Percentiles rank a stretch among this genome's conserved stretches.
phyloP scores from a whole-genome alignment of 2,888 invertebrate species.

The Crepidodera aurea region DNA sequence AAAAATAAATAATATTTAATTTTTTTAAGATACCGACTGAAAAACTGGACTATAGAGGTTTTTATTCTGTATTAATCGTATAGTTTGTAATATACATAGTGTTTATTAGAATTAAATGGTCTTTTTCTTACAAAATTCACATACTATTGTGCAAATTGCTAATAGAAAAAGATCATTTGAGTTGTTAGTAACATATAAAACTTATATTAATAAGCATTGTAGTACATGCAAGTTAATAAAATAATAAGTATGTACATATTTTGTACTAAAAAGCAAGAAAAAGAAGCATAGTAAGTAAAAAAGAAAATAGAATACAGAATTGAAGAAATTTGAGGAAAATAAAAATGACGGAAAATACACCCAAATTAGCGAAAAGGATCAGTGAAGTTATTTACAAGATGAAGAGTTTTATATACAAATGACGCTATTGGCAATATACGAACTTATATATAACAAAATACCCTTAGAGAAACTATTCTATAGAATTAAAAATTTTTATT shows the following conservation, averaged over 20 bases:
- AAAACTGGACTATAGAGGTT: not conserved
- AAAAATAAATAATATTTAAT: no score
- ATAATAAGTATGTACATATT: not conserved
- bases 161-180: not conserved
- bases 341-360: constrained; percentile 27
- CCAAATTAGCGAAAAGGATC: not conserved
- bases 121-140: not conserved
- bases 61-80: no score
- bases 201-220: constrained; percentile 21
- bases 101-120: not conserved
- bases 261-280: constrained; percentile 9
- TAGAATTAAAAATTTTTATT: no score
- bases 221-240: constrained; percentile 20
- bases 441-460: no score
- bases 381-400: constrained; percentile 9
- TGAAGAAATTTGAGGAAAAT: constrained; percentile 18
- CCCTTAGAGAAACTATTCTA: no score
- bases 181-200: constrained; percentile 2
- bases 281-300: not conserved
- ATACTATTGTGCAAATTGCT: not conserved
- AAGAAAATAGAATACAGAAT: constrained; percentile 14
- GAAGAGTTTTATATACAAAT: not conserved
- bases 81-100: not conserved
- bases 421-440: not conserved
- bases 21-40: not conserved